Conservation (phyloP, 30 jellyfish, hydroid and myxozoan genomes). For the Catostylus mosaicus region DNA sequence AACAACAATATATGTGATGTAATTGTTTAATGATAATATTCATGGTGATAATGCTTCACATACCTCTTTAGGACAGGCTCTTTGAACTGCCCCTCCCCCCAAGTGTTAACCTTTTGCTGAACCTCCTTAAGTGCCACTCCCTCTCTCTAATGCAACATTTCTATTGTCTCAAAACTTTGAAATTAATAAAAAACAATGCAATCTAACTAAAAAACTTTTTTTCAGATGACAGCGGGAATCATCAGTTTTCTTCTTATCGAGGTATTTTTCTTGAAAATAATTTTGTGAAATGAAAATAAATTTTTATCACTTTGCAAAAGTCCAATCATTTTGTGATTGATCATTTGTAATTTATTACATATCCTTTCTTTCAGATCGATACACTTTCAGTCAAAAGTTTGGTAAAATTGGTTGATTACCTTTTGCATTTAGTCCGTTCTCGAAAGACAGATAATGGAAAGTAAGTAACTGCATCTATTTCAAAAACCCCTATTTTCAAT, state of each 20-base stretch:
- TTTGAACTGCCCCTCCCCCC: too few species aligned
- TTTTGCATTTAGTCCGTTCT: constrained; percentile 14
- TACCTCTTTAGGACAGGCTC: too few species aligned
- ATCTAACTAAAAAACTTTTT: not conserved
- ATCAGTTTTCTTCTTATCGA: constrained; percentile 24
- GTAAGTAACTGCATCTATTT: constrained; percentile 44
- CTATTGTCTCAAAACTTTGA: not conserved
- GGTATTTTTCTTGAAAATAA: not conserved
- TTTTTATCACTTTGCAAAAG: not conserved
- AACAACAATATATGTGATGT: too few species aligned
- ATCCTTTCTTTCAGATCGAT: constrained; percentile 16
- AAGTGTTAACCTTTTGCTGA: too few species aligned
- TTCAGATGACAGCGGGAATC: not conserved
- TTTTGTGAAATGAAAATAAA: not conserved
- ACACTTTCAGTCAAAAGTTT: constrained; percentile 34
- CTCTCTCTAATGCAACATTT: not conserved
- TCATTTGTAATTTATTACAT: not conserved
- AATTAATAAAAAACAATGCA: not conserved
- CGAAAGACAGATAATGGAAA: constrained; percentile 42
- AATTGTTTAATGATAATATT: too few species aligned
- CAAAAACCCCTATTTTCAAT: too few species aligned
- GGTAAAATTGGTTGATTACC: constrained; percentile 38
- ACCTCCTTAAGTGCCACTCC: too few species aligned
- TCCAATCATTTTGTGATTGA: not conserved
- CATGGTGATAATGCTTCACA: too few species aligned